Base-by-base conservation (phyloP, 2,888 invertebrate genomes). In the Tortricodes alternella region DNA sequence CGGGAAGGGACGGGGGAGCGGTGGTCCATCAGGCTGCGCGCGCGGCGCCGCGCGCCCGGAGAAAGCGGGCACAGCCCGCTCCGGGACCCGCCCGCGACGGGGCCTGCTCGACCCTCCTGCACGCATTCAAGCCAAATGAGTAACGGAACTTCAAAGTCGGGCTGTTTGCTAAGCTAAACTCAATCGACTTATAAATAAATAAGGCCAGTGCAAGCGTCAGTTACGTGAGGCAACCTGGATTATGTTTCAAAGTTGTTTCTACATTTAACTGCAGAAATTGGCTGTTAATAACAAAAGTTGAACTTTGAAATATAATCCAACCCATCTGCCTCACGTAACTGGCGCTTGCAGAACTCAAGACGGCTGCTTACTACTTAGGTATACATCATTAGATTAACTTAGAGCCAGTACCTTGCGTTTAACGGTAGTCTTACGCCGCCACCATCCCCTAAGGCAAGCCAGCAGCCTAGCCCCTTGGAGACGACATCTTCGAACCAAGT, bases 361-460 rank as follows among this genome's bases (percentile, higher is more conserved):
- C 2, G 9, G 24, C 24, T 21, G 3, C 3, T 21, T 21, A 21
- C 5, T n/a, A 2, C 27, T 27, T 0, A 3, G n/a, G 9, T 29
- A 1, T 5, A 1, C n/a, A 11, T n/a, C 11, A 3, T 29, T 29
- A 29, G 9, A 8, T 29, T 29, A n/a, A n/a, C 21, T 21, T 21
- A 4, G 21, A 5, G 21, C 34, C 27, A 3, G n/a, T 61, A 82
- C 88, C 81, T 80, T 83, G 46, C 80, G 79, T 63, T 73, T 83
- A 3, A 78, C 76, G 8, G 80, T 79, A 18, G 76, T 68, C 55
- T 78, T 83, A 34, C 85, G 84, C 32, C 81, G 73, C 89, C 89
- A 89, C 86, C 85, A 88, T 15, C 87, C 82, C 27, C 86, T 74
- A 2, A 89, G 59, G 59, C 88, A 86, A 1, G 85, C 73, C 19